Base-by-base conservation (phyloP, 2,888 invertebrate genomes). In the Acanthopleura granulata region DNA sequence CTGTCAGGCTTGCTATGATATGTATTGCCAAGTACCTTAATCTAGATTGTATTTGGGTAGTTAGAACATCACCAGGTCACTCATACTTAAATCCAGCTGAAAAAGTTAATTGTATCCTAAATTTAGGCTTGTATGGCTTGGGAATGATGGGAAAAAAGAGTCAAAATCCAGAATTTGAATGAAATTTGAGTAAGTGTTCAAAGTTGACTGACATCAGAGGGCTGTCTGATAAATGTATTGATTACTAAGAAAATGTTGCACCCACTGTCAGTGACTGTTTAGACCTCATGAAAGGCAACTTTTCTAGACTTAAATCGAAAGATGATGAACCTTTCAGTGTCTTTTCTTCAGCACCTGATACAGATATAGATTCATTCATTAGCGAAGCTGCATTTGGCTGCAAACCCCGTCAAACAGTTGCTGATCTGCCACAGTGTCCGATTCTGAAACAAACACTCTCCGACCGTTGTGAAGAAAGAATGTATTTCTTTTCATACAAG, bases 1-100 rank as follows among this genome's bases (percentile, higher is more conserved):
- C 62, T 15, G 62, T 62, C 22, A 22, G 62, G 22, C 25, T n/a
- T n/a, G n/a, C n/a, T n/a, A n/a, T n/a, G n/a, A n/a, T n/a, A n/a
- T n/a, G n/a, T n/a, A n/a, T n/a, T n/a, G n/a, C n/a, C n/a, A n/a
- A n/a, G n/a, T n/a, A n/a, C n/a, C n/a, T n/a, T n/a, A n/a, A n/a
- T n/a, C 25, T 62, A 62, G 62, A 62, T 22, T 62, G 62, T 22
- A 62, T 62, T n/a, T 18, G 14, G 14, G 62, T 22, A 15, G 62
- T 22, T n/a, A 62, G 62, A 62, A 62, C 62, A 12, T 62, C 62
- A n/a, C 25, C 62, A n/a, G 62, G 62, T 12, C 62, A 62, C 25
- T 62, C 62, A 22, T 62, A 22, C 62, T 12, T 14, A 62, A n/a
- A n/a, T n/a, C n/a, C n/a, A n/a, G n/a, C n/a, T n/a, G n/a, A n/a